phyloP scores from a whole-genome alignment of 2,797 vertebrate genomes.

The Paramormyrops hopkinsi region DNA sequence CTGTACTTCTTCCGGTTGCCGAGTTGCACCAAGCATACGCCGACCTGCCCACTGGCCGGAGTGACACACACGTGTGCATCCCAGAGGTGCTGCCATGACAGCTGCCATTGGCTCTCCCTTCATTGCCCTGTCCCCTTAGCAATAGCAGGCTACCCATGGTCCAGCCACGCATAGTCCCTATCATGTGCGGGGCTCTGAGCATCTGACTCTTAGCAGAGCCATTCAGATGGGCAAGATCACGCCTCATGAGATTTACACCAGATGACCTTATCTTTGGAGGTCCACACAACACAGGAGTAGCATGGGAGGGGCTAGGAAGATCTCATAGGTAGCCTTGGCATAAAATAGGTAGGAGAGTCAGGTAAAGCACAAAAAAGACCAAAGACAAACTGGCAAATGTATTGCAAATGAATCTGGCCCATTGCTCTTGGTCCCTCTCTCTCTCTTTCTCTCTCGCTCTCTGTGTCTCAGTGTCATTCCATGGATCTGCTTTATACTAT shows the following conservation, averaged over 20 bases:
- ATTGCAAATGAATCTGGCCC: not conserved
- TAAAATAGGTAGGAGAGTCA: not conserved
- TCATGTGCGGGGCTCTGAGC: not conserved
- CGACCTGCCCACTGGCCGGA: not conserved
- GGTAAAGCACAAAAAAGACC: not conserved
- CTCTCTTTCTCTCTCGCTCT: not conserved
- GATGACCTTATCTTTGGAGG: not conserved
- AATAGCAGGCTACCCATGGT: not conserved
- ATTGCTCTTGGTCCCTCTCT: not conserved
- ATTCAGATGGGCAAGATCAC: not conserved
- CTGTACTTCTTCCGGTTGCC: not conserved
- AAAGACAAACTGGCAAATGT: not conserved
- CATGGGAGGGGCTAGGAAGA: not conserved
- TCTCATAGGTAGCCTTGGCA: not conserved
- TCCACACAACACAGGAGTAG: not conserved
- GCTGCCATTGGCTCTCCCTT: not conserved
- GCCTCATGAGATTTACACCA: not conserved
- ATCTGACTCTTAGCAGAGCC: not conserved
- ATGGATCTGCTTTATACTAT: not conserved
- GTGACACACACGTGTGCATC: not conserved
- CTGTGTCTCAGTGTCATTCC: not conserved
- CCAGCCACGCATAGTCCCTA: not conserved
- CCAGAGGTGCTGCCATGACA: not conserved
- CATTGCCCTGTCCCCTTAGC: not conserved
- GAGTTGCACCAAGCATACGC: not conserved